Percentiles rank a stretch among this genome's conserved stretches.
Conservation (phyloP, 1,140 invertebrate species). For the Brachionus rotundiformis region DNA sequence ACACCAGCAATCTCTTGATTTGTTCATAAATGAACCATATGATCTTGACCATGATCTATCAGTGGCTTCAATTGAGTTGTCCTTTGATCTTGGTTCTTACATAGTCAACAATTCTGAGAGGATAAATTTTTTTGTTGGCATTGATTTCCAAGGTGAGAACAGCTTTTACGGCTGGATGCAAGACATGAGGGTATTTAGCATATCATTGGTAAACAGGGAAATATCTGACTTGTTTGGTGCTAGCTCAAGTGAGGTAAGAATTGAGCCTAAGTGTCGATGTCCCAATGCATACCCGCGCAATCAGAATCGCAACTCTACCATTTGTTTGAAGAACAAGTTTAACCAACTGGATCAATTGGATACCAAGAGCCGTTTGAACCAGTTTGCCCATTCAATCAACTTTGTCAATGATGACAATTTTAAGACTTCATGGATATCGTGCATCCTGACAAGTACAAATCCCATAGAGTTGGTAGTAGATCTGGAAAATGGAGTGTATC, state of each 20-base stretch:
- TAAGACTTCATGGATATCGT: conserved; percentile 32
- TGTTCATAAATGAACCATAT: conserved; percentile 24
- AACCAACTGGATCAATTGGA: not conserved
- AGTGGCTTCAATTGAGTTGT: not conserved
- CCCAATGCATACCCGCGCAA: conserved; percentile 45
- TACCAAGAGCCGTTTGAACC: not conserved
- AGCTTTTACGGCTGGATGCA: conserved; percentile 39
- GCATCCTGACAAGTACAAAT: conserved; percentile 8
- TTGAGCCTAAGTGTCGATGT: conserved; percentile 37
- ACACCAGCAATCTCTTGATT: not conserved
- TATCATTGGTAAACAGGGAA: conserved; percentile 15
- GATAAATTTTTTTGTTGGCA: conserved; percentile 43
- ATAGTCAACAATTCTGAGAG: conserved; percentile 20
- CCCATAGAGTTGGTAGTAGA: conserved; percentile 23
- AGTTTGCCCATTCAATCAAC: conserved; percentile 23
- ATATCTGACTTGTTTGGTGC: conserved; percentile 1
- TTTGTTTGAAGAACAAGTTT: conserved; percentile 29
- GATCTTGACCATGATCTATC: conserved; percentile 5
- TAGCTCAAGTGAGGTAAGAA: not conserved
- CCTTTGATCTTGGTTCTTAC: conserved; percentile 9
- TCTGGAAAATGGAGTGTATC: conserved; percentile 37
- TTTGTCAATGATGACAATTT: conserved; percentile 35
- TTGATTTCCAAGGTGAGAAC: not conserved
- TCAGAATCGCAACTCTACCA: conserved; percentile 1
- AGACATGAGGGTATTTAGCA: not conserved